Evolutionary conservation across 2,113 vertebrate genomes (phyloP).

Genomic region (Megaceryle maxima): DNA sequence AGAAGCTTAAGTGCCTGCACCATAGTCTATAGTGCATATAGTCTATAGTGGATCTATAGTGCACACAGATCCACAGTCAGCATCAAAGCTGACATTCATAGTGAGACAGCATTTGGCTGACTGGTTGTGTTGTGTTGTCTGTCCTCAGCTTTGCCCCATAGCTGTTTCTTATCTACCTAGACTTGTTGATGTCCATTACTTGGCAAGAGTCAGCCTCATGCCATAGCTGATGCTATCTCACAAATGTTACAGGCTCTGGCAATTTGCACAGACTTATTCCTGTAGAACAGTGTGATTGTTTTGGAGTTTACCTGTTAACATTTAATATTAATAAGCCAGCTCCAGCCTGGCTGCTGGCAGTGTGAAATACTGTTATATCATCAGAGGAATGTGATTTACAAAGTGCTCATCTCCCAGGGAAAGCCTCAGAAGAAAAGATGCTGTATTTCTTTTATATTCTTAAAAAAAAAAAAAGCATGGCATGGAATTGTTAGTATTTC

Average conservation of each 20-base stretch:
- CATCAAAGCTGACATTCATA: rapidly evolving
- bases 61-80: rapidly evolving
- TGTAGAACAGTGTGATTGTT: rapidly evolving
- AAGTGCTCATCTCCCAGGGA: background rate
- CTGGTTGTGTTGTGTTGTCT: background rate
- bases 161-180: background rate
- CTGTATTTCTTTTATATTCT: constrained; percentile 15
- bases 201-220: rapidly evolving
- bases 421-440: background rate
- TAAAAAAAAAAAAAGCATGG: background rate
- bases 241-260: rapidly evolving
- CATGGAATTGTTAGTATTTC: constrained; percentile 24
- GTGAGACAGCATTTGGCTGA: background rate
- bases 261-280: background rate
- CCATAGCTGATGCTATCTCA: rapidly evolving
- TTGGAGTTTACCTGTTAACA: background rate
- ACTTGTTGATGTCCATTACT: background rate
- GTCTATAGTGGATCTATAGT: too few species aligned
- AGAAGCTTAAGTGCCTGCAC: background rate
- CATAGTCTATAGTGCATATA: too few species aligned
- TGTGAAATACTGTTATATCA: background rate
- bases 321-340: constrained; percentile 10
- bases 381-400: constrained; percentile 32
- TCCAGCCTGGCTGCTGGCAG: background rate
- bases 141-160: background rate